These are phyloP conservation scores for Hyphantria cunea DNA, from an alignment of 1,140 invertebrate genomes.

Conservation along the genomic window DNA sequence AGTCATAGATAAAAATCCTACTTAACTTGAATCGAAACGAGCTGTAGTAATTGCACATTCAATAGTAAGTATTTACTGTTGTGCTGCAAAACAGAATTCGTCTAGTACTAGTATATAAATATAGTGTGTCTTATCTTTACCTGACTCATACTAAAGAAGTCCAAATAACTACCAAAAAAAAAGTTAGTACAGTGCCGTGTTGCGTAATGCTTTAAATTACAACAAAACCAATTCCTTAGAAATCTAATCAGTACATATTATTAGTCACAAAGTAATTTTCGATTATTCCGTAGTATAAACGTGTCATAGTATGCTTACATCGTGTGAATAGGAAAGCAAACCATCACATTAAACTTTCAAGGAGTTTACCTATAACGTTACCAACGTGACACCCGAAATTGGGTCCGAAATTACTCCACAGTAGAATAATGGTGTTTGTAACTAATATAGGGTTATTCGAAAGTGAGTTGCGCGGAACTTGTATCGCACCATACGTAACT, in stretches of 20 bases:
- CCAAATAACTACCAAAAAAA: no score
- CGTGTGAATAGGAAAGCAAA: constrained; percentile 14
- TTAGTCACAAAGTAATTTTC: constrained; percentile 9
- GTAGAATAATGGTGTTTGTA: constrained; percentile 39
- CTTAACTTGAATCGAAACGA: no score
- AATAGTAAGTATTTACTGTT: no score
- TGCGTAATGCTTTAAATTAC: no score
- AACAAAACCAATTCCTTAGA: no score
- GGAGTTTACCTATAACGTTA: constrained; percentile 27
- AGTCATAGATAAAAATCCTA: no score
- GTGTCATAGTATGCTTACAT: constrained; percentile 13
- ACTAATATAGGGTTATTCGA: constrained; percentile 42
- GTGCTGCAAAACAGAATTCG: no score
- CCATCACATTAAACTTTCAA: constrained; percentile 29
- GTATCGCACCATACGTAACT: constrained; percentile 36
- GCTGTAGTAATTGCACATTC: no score
- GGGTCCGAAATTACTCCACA: constrained; percentile 36
- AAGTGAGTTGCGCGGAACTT: constrained; percentile 44
- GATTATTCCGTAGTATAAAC: constrained; percentile 14
- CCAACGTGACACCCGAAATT: constrained; percentile 33
- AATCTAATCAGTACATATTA: not conserved
- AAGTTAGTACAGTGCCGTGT: no score
- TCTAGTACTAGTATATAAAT: no score
- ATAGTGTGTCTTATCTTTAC: no score
- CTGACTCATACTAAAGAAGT: no score